Evolutionary conservation across 1,140 invertebrate species (phyloP).

Genomic region (Eurosta solidaginis): DNA sequence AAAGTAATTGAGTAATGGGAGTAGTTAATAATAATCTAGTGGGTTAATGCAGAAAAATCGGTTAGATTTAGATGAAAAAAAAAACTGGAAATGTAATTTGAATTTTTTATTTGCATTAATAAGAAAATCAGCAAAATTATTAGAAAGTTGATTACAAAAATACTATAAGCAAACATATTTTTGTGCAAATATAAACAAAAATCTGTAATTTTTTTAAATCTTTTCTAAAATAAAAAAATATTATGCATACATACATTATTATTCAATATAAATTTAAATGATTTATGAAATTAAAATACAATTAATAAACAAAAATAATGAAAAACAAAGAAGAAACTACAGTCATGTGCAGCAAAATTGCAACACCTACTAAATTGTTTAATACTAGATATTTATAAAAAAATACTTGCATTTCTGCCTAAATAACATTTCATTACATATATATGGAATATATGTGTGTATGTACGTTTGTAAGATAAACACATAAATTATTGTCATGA

Average conservation of each 20-base stretch:
- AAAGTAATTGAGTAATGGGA: not conserved
- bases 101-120: no score
- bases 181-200: not conserved
- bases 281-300: not conserved
- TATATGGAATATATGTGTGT: not conserved
- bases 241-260: not conserved
- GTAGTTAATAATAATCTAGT: not conserved
- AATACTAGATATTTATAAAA: not conserved
- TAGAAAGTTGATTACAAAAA: no score
- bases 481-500: not conserved
- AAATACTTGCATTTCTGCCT: not conserved
- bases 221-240: no score
- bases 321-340: not conserved
- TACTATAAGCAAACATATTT: not conserved
- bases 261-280: not conserved
- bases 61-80: not conserved
- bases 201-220: not conserved
- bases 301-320: not conserved
- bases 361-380: not conserved
- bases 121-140: no score
- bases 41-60: not conserved
- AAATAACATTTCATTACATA: not conserved
- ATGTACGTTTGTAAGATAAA: not conserved
- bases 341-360: not conserved
- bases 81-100: not conserved